Evolutionary conservation across 2,888 invertebrate species (phyloP), one percentile per base, ranked within the genome.

Genomic region (Eustalomyia histrio): DNA sequence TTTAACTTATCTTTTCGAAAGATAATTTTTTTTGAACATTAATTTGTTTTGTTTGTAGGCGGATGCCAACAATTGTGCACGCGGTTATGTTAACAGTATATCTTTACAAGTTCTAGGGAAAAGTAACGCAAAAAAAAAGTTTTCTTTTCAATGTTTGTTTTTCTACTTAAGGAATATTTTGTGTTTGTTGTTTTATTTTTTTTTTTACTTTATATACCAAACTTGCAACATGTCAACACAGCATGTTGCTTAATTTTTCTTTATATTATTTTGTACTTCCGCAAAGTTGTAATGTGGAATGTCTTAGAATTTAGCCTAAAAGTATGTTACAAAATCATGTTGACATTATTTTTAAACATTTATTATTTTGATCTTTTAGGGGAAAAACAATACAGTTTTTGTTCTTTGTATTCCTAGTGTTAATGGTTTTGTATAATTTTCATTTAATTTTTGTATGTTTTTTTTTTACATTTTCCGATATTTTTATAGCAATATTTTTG

Each of bases 281-380:
- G n/a, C 43, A 57, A 69, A 76, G 55, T 63, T 65, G 6, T 39
- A 16, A 29, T n/a, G n/a, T n/a, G 33, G n/a, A 68, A 50, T 65
- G n/a, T 43, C 29, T 52, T 24, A 60, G n/a, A 24, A 52, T 47
- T 2, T 18, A 67, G 50, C 68, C 80, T 64, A 64, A 68, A 80
- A 80, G 76, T 76, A 80, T 80, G 68, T 73, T 39, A 39, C 14
- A 2, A 55, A 21, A 73, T 63, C 43, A 43, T 52, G 55, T 76
- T 78, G 80, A 75, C 78, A 76, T 83, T 79, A 82, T 79, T 76
- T 83, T 83, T 82, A 78, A 79, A 80, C 69, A 78, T 78, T 39
- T 83, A 82, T 83, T 84, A 80, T 82, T 80, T 83, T 76, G 80
- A 80, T 74, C 76, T 67, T 69, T 58, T 57, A 24, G 12, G 17